Percentiles rank a stretch among this genome's conserved stretches.
Evolutionary conservation across 2,113 vertebrate genomes (phyloP).

Genomic region (Dicaeum eximium): DNA sequence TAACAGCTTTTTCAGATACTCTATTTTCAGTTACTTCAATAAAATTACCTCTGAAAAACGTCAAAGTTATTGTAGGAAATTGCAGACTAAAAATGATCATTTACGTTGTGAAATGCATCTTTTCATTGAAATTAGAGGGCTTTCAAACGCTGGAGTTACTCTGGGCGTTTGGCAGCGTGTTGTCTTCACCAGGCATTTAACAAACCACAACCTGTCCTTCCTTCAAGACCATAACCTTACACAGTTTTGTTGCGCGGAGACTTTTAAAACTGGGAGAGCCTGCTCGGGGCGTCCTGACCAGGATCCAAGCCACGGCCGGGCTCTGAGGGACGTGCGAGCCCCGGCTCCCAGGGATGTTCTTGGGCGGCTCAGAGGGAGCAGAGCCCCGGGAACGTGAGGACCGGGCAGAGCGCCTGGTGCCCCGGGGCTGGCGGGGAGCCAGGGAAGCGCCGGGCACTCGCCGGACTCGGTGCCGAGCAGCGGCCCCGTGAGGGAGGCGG

Average conservation of each 20-base stretch:
- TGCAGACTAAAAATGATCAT: slow-evolving; percentile 17
- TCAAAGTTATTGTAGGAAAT: slow-evolving; percentile 43
- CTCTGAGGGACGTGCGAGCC: not conserved
- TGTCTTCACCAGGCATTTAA: not conserved
- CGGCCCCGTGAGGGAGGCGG: not conserved
- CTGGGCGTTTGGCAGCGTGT: not conserved
- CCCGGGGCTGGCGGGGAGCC: not conserved
- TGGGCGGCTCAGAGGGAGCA: not conserved
- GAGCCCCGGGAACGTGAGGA: too few species aligned
- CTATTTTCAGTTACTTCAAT: slow-evolving; percentile 56
- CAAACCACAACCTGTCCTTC: not conserved
- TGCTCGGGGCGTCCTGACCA: not conserved
- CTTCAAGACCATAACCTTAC: not conserved
- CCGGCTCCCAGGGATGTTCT: too few species aligned
- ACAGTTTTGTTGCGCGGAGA: not conserved
- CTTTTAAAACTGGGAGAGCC: not conserved
- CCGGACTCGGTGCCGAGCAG: too few species aligned
- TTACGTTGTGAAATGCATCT: slow-evolving; percentile 19
- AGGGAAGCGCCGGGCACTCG: not conserved
- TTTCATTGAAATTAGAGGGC: not conserved
- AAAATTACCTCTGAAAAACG: slow-evolving; percentile 47
- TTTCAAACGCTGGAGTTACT: not conserved
- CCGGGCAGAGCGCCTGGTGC: too few species aligned
- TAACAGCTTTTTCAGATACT: slow-evolving; percentile 52
- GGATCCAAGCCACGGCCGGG: not conserved